phyloP scores from a whole-genome alignment of 1,140 invertebrate species.

The Vanessa atalanta region DNA sequence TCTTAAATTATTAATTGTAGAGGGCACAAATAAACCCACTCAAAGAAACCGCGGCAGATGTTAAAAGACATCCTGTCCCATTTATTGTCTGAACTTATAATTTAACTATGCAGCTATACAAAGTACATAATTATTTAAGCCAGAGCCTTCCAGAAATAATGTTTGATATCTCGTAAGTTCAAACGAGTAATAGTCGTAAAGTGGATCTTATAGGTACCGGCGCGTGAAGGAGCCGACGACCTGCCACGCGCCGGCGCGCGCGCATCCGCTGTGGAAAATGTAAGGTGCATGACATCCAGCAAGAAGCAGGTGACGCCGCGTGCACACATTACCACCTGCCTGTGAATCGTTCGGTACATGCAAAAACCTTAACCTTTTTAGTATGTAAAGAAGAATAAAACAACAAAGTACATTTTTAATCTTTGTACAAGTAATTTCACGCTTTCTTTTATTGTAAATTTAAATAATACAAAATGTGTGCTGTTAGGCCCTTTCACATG shows the following conservation, averaged over 20 bases:
- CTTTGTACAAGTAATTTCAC: neutral
- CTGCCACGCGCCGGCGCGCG: conserved; percentile 60
- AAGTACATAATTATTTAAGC: conserved; percentile 31
- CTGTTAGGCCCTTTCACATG: neutral
- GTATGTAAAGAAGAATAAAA: neutral
- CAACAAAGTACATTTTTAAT: neutral
- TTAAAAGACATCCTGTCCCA: neutral
- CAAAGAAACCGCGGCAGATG: neutral
- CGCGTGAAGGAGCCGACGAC: conserved; percentile 51
- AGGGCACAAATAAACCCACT: neutral
- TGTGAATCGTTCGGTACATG: conserved; percentile 8
- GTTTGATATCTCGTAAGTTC: conserved; percentile 34
- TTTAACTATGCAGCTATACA: conserved; percentile 19
- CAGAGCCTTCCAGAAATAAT: conserved; percentile 28
- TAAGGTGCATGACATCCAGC: conserved; percentile 54
- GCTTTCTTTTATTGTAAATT: conserved; percentile 10
- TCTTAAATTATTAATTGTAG: neutral
- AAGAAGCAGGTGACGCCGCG: conserved; percentile 46
- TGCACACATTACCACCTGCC: conserved; percentile 42
- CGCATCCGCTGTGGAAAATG: conserved; percentile 60
- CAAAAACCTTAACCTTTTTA: conserved; percentile 13
- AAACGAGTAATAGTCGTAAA: conserved; percentile 29
- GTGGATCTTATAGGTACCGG: conserved; percentile 31
- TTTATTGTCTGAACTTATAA: conserved; percentile 17
- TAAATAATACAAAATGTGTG: neutral